Percentiles rank a stretch among this genome's conserved stretches.
phyloP scores from a whole-genome alignment of 2,888 invertebrate species.

The Nasonia oneida region DNA sequence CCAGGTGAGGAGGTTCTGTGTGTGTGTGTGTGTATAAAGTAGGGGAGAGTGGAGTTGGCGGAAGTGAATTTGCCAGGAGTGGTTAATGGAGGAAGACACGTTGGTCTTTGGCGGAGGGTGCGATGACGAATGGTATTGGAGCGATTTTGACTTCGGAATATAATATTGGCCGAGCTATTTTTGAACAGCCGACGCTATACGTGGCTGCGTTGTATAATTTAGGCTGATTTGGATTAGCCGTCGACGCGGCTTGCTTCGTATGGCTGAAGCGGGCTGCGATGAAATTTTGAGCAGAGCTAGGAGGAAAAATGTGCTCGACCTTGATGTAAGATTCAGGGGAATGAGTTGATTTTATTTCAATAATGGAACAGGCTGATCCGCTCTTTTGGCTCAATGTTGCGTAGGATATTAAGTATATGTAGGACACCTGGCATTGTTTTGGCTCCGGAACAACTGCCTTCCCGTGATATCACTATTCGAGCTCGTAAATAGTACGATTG shows the following conservation, averaged over 20 bases:
- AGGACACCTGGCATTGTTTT: no score
- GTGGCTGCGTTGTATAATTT: neutral
- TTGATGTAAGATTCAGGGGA: neutral
- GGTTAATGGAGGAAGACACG: slow-evolving; percentile 41
- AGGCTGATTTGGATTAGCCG: neutral
- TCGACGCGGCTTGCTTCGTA: neutral
- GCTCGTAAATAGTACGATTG: no score
- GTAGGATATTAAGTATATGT: neutral
- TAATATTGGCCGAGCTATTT: neutral
- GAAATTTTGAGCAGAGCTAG: neutral
- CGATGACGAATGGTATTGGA: neutral
- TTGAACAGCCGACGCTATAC: neutral
- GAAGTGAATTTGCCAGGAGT: slow-evolving; percentile 49
- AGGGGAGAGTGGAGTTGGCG: slow-evolving; percentile 15
- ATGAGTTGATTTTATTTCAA: neutral
- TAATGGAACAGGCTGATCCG: neutral
- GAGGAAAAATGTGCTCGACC: neutral
- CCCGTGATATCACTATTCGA: no score
- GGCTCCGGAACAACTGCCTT: no score
- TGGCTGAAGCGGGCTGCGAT: neutral
- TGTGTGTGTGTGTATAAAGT: neutral
- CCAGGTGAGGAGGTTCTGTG: neutral
- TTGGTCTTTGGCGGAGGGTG: slow-evolving; percentile 4
- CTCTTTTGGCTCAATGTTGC: neutral
- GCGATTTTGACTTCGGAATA: neutral